phyloP scores from a whole-genome alignment of 2,888 invertebrate genomes.

The Meta bourneti region DNA sequence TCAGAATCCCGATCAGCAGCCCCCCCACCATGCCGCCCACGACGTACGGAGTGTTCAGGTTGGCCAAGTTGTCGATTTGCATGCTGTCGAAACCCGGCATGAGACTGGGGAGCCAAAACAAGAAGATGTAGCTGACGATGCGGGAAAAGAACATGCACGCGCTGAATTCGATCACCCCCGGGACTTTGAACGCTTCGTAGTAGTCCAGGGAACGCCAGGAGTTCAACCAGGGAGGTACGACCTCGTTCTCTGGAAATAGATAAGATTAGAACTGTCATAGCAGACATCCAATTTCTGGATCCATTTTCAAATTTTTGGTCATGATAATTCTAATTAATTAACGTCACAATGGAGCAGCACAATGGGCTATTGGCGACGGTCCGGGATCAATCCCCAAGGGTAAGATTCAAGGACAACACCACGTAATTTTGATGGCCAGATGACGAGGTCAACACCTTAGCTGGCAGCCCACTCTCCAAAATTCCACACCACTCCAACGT shows the following conservation, averaged over 20 bases:
- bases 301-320: too few species aligned
- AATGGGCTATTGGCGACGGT: too few species aligned
- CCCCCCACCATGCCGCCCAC: slow-evolving; percentile 94
- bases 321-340: too few species aligned
- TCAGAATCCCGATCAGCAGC: slow-evolving; percentile 90
- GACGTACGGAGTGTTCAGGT: slow-evolving; percentile 81
- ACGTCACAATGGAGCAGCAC: too few species aligned
- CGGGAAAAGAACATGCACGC: slow-evolving; percentile 96
- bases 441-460: too few species aligned
- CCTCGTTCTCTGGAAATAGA: neutral
- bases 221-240: slow-evolving; percentile 31
- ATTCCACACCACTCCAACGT: too few species aligned
- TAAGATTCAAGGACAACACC: too few species aligned
- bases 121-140: slow-evolving; percentile 96
- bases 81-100: slow-evolving; percentile 85
- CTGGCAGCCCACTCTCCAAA: too few species aligned
- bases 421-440: too few species aligned
- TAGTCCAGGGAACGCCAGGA: slow-evolving; percentile 22
- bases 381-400: too few species aligned
- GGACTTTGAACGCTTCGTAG: slow-evolving; percentile 29
- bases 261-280: neutral
- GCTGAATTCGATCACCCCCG: slow-evolving; percentile 94
- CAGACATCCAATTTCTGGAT: too few species aligned
- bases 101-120: slow-evolving; percentile 96
- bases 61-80: neutral